Percentiles rank a stretch among this genome's conserved stretches.
Conservation (phyloP, 2,797 vertebrate genomes). For the Rhadinocentrus ornatus region DNA sequence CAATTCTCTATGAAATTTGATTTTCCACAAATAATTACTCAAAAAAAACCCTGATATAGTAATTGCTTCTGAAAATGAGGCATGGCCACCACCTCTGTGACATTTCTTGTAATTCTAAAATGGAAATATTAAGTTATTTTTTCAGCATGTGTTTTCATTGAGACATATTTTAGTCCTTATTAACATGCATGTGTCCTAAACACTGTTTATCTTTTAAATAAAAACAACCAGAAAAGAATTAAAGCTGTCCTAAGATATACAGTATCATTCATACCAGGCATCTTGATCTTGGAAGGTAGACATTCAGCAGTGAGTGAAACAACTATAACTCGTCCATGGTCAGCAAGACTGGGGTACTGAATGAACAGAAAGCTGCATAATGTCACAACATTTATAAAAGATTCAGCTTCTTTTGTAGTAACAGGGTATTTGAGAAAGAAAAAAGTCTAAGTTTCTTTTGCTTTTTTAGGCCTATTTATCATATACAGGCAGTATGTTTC, state of each 20-base stretch:
- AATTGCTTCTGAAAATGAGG: slow-evolving; percentile 60
- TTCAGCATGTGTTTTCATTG: neutral
- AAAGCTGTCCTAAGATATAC: neutral
- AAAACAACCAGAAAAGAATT: neutral
- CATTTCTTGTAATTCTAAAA: slow-evolving; percentile 40
- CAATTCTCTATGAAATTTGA: slow-evolving; percentile 50
- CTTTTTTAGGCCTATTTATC: neutral
- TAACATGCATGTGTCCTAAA: too few species aligned
- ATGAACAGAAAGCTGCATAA: neutral
- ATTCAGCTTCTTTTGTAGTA: slow-evolving; percentile 14
- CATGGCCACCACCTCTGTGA: slow-evolving; percentile 43
- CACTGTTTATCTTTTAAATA: too few species aligned
- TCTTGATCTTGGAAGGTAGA: slow-evolving; percentile 8
- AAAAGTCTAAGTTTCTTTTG: neutral
- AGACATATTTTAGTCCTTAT: neutral
- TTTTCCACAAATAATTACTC: slow-evolving; percentile 60
- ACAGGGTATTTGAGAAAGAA: neutral
- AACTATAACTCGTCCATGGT: slow-evolving; percentile 32
- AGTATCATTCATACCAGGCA: slow-evolving; percentile 3
- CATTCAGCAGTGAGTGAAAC: slow-evolving; percentile 18
- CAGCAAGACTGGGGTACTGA: neutral
- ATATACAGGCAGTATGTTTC: neutral
- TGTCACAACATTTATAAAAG: slow-evolving; percentile 15
- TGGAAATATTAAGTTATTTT: slow-evolving; percentile 38
- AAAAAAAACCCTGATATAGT: slow-evolving; percentile 52